A percentile compares a stretch with the other conserved stretches of the same genome.
phyloP scores from a whole-genome alignment of 2,888 invertebrate species.

The Stenchaetothrips biformis region DNA sequence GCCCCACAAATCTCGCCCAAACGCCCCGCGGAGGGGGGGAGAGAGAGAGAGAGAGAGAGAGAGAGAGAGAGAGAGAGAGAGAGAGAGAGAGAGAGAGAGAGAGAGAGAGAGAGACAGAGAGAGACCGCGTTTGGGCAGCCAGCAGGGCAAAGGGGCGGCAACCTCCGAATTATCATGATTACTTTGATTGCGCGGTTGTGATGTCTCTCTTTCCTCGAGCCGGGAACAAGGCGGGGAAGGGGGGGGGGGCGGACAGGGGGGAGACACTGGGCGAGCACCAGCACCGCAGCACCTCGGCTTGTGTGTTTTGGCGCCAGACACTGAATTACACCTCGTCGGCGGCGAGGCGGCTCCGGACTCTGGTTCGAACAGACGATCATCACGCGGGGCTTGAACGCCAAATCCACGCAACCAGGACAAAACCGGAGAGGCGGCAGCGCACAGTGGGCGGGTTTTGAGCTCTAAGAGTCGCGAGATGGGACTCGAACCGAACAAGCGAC shows the following conservation, averaged over 20 bases:
- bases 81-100: too few relatives aligned
- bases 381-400: too few relatives aligned
- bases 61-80: background rate
- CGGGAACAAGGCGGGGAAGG: background rate
- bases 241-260: background rate
- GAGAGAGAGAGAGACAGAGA: too few relatives aligned
- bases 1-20: background rate
- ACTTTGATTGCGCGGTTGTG: conserved; percentile 24
- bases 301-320: background rate
- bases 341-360: too few relatives aligned
- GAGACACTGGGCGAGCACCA: background rate
- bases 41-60: background rate
- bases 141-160: background rate
- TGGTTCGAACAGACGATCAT: too few relatives aligned
- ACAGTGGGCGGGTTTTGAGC: too few relatives aligned
- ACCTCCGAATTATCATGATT: conserved; percentile 19
- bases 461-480: too few relatives aligned
- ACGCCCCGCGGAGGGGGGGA: background rate
- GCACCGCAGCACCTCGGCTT: background rate
- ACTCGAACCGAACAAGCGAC: too few relatives aligned
- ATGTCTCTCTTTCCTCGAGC: conserved; percentile 4
- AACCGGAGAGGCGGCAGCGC: too few relatives aligned
- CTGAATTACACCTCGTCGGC: too few relatives aligned
- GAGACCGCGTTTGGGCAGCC: background rate
- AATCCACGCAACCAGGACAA: too few relatives aligned